phyloP scores from a whole-genome alignment of 2,888 invertebrate genomes.

The Lycophotia porphyrea region DNA sequence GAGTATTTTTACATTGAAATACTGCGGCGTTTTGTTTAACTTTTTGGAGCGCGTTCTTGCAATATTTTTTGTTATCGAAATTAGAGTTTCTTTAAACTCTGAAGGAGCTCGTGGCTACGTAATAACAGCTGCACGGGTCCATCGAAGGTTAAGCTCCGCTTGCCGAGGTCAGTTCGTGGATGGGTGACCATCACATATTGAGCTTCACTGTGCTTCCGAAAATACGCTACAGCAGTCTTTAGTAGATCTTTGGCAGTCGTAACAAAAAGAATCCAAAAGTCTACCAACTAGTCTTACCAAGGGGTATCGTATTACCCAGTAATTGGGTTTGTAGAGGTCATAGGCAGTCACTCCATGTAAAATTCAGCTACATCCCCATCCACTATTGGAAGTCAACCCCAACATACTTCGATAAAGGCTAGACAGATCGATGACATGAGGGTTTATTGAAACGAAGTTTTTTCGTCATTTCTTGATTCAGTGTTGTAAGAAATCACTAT shows the following conservation, averaged over 20 bases:
- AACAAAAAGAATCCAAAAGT: neutral
- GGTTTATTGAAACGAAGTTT: no score
- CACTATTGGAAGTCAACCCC: no score
- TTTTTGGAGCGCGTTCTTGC: slow-evolving; percentile 15
- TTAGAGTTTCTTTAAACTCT: neutral
- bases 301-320: no score
- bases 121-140: neutral
- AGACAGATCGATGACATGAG: no score
- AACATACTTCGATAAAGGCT: no score
- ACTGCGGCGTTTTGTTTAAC: slow-evolving; percentile 1
- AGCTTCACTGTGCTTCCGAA: neutral
- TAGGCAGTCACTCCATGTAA: no score
- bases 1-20: slow-evolving; percentile 8
- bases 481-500: no score
- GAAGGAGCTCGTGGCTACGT: neutral
- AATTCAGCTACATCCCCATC: no score
- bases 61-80: slow-evolving; percentile 7
- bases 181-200: neutral
- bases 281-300: no score
- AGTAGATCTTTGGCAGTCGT: neutral
- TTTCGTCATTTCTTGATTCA: no score
- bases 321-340: no score
- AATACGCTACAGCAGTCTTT: neutral
- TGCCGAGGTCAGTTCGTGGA: neutral
- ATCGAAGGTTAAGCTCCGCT: neutral